Percentiles rank a stretch among this genome's conserved stretches.
These are phyloP conservation scores for Oscheius sp. DNA, from an alignment of 2,888 invertebrate species.

Conservation along the genomic window DNA sequence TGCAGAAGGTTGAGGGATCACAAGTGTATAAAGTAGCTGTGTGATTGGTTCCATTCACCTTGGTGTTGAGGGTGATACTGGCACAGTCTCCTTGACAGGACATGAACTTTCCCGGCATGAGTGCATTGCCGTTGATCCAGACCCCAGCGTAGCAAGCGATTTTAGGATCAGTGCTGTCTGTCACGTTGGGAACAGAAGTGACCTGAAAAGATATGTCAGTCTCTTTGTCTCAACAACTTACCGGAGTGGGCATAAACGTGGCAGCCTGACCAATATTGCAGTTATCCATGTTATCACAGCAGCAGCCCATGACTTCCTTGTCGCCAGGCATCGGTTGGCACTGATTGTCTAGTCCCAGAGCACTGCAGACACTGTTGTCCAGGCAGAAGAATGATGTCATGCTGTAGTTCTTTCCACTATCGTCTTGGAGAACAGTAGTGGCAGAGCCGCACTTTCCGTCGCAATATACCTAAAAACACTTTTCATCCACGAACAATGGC, in stretches of 20 bases:
- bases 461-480: constrained; percentile 41
- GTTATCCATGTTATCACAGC: constrained; percentile 54
- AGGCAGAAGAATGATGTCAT: constrained; percentile 49
- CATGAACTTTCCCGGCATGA: constrained; percentile 25
- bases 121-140: constrained; percentile 28
- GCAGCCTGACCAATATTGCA: constrained; percentile 43
- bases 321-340: constrained; percentile 44
- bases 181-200: too few species aligned
- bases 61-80: constrained; percentile 42
- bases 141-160: constrained; percentile 54
- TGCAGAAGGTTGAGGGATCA: constrained; percentile 51
- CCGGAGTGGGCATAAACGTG: background rate
- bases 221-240: background rate
- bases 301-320: constrained; percentile 46
- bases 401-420: constrained; percentile 36
- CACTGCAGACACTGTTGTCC: constrained; percentile 34
- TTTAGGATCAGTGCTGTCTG: constrained; percentile 27
- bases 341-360: constrained; percentile 45
- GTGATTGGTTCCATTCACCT: constrained; percentile 36
- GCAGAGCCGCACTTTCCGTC: constrained; percentile 50
- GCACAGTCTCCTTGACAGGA: constrained; percentile 52
- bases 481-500: constrained; percentile 35
- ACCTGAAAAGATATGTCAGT: too few species aligned
- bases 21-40: constrained; percentile 50
- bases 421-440: constrained; percentile 41